These are phyloP conservation scores for Perdita meconis DNA, from an alignment of 2,888 invertebrate genomes.

Conservation along the genomic window DNA sequence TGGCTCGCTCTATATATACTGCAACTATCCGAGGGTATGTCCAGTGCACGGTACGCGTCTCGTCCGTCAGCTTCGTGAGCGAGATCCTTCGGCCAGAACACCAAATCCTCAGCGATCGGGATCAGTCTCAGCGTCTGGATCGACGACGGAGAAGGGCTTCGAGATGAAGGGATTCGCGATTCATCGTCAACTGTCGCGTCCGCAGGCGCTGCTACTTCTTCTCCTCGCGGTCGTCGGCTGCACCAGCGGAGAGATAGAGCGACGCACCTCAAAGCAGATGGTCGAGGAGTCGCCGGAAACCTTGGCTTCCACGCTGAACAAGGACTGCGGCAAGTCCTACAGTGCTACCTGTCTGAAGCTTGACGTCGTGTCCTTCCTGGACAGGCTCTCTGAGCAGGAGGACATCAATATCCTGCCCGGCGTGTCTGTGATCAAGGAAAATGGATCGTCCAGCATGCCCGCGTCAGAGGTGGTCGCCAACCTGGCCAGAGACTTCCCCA, in stretches of 20 bases:
- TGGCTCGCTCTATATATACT: conserved; percentile 82
- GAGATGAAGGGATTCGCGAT: conserved; percentile 54
- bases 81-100: conserved; percentile 35
- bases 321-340: conserved; percentile 87
- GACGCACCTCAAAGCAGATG: conserved; percentile 75
- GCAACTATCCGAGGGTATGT: conserved; percentile 78
- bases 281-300: conserved; percentile 75
- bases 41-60: conserved; percentile 80
- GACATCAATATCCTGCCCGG: conserved; percentile 90
- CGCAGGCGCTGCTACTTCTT: conserved; percentile 35
- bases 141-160: conserved; percentile 1
- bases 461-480: conserved; percentile 90
- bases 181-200: conserved; percentile 27
- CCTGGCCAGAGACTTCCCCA: conserved; percentile 90
- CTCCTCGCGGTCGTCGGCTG: conserved; percentile 63
- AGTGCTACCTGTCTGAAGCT: conserved; percentile 92
- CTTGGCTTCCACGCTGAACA: conserved; percentile 75
- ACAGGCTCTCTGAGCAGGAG: conserved; percentile 89
- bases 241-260: conserved; percentile 75
- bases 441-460: conserved; percentile 84
- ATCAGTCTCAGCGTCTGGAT: conserved; percentile 2
- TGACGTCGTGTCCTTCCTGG: conserved; percentile 91
- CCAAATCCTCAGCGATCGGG: neutral
- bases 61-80: conserved; percentile 67
- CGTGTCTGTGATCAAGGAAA: conserved; percentile 90